phyloP scores from a whole-genome alignment of 2,113 vertebrate species.

The Sander lucioperca region DNA sequence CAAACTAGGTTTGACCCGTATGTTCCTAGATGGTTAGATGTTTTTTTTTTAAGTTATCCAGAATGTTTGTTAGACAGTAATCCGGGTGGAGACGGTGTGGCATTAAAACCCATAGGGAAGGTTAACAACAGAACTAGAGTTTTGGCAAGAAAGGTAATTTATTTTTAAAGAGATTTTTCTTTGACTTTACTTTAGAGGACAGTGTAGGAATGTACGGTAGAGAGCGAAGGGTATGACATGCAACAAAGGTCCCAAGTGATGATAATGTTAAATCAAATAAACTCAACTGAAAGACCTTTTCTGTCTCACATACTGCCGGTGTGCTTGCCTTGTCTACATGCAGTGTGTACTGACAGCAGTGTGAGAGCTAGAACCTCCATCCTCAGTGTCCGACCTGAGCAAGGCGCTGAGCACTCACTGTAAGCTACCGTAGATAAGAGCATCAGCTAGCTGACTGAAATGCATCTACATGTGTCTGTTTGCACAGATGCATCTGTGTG shows the following conservation, averaged over 20 bases:
- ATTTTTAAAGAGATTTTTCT: too few relatives aligned
- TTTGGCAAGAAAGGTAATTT: neutral
- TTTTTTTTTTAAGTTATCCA: neutral
- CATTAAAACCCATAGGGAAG: neutral
- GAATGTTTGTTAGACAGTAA: neutral
- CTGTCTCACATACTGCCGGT: neutral
- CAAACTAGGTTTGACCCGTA: neutral
- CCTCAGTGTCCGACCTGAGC: neutral
- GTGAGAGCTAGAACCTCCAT: neutral
- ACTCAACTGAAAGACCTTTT: neutral
- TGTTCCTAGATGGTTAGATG: too few relatives aligned
- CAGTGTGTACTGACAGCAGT: neutral
- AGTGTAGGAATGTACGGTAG: too few relatives aligned
- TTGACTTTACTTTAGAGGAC: too few relatives aligned
- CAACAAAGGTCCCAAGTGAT: too few relatives aligned
- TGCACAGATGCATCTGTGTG: slow-evolving; percentile 34
- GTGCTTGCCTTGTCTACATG: neutral
- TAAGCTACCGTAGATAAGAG: slow-evolving; percentile 19
- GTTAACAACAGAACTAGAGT: neutral
- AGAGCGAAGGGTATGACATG: too few relatives aligned
- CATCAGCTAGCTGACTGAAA: slow-evolving; percentile 11
- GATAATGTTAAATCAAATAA: neutral
- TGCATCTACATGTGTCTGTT: slow-evolving; percentile 32
- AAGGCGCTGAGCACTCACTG: neutral
- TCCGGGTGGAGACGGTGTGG: neutral